Evolutionary conservation across 2,113 vertebrate genomes (phyloP).

Genomic region (Notothenia coriiceps): DNA sequence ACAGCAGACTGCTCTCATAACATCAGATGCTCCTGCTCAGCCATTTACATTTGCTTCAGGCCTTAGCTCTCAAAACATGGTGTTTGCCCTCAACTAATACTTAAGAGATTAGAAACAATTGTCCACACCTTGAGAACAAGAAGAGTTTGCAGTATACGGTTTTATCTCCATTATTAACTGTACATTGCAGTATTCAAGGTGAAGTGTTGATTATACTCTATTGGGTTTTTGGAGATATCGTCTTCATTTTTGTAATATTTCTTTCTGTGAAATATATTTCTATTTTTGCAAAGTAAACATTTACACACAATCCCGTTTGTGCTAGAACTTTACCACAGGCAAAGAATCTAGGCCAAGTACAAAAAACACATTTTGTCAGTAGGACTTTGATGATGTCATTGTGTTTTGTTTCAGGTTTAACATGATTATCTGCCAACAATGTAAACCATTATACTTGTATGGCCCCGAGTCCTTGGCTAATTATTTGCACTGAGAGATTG

Average conservation of each 20-base stretch:
- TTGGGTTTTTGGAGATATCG: background rate
- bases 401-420: background rate
- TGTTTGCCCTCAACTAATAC: conserved; percentile 30
- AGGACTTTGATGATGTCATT: background rate
- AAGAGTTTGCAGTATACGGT: conserved; percentile 3
- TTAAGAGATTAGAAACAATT: conserved; percentile 15
- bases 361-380: background rate
- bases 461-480: background rate
- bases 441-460: background rate
- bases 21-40: conserved; percentile 68
- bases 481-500: conserved; percentile 4
- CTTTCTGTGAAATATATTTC: background rate
- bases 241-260: no score
- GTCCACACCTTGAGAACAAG: conserved; percentile 27
- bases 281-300: background rate
- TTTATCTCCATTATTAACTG: background rate
- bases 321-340: background rate
- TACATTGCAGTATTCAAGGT: background rate
- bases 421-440: background rate
- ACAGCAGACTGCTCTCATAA: conserved; percentile 67
- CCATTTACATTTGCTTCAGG: conserved; percentile 60
- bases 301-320: background rate
- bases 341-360: background rate
- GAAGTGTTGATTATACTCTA: background rate
- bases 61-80: background rate